phyloP scores from a whole-genome alignment of 2,797 vertebrate genomes.

The Notolepis coatsorum region DNA sequence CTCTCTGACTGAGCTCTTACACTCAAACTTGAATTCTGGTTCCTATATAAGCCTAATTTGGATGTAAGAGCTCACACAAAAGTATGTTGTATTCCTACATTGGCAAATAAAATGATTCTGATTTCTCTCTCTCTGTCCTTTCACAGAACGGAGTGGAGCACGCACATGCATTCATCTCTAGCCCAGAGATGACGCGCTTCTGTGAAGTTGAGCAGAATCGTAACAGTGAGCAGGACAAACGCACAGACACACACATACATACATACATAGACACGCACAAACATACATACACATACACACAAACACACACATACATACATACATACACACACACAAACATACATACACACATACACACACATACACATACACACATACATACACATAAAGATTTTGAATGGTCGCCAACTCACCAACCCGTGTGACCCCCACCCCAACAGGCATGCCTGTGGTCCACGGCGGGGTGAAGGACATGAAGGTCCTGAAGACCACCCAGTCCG shows the following conservation, averaged over 20 bases:
- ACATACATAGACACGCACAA: too few relatives aligned
- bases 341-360: neutral
- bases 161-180: slow-evolving; percentile 89
- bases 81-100: too few relatives aligned
- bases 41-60: too few relatives aligned
- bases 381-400: too few relatives aligned
- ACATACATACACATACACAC: neutral
- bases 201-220: slow-evolving; percentile 91
- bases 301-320: too few relatives aligned
- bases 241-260: too few relatives aligned
- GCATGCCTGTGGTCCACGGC: slow-evolving; percentile 84
- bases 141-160: slow-evolving; percentile 89
- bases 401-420: too few relatives aligned
- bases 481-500: slow-evolving; percentile 95
- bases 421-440: slow-evolving; percentile 68
- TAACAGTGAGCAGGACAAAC: slow-evolving; percentile 78
- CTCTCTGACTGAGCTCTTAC: too few relatives aligned
- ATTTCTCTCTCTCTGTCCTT: slow-evolving; percentile 30
- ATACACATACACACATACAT: neutral
- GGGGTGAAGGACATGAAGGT: slow-evolving; percentile 93
- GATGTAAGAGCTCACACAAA: too few relatives aligned
- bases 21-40: too few relatives aligned
- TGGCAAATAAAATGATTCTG: too few relatives aligned
- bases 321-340: too few relatives aligned
- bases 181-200: slow-evolving; percentile 87